Percentiles rank a stretch among this genome's conserved stretches.
phyloP scores from a whole-genome alignment of 2,888 invertebrate species.

The Lasioglossum leucozonium region DNA sequence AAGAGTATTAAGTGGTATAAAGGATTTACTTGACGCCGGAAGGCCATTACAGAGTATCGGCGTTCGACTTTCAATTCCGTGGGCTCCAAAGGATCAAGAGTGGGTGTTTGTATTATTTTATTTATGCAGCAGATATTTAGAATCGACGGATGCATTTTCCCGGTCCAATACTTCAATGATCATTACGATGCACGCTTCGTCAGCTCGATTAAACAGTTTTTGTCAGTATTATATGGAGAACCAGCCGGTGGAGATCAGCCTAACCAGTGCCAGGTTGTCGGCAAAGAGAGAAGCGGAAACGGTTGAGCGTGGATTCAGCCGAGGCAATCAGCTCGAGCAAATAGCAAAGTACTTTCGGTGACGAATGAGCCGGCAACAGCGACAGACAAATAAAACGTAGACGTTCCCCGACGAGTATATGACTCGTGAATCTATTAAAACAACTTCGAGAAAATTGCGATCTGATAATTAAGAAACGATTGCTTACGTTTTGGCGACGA shows the following conservation, averaged over 20 bases:
- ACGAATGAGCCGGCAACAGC: not conserved
- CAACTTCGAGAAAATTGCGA: not conserved
- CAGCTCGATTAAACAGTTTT: not conserved
- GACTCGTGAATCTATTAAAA: not conserved
- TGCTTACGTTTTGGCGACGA: too few relatives aligned
- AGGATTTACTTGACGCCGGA: too few relatives aligned
- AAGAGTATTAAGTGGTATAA: too few relatives aligned
- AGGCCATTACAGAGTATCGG: too few relatives aligned
- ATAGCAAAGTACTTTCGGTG: slow-evolving; percentile 24
- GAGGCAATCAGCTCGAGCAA: slow-evolving; percentile 35
- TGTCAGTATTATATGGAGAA: not conserved
- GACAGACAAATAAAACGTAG: not conserved
- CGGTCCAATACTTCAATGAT: not conserved
- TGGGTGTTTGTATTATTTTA: not conserved
- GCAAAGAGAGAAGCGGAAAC: not conserved
- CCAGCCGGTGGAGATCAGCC: not conserved
- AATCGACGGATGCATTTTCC: not conserved
- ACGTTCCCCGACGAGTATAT: not conserved
- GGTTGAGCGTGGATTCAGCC: slow-evolving; percentile 13
- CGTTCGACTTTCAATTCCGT: too few relatives aligned
- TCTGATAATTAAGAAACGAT: not conserved
- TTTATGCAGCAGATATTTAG: not conserved
- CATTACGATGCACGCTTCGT: not conserved
- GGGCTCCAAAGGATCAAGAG: not conserved
- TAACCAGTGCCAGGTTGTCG: slow-evolving; percentile 2